Evolutionary conservation across 1,140 invertebrate species (phyloP).

Genomic region (Berghia stephanieae): DNA sequence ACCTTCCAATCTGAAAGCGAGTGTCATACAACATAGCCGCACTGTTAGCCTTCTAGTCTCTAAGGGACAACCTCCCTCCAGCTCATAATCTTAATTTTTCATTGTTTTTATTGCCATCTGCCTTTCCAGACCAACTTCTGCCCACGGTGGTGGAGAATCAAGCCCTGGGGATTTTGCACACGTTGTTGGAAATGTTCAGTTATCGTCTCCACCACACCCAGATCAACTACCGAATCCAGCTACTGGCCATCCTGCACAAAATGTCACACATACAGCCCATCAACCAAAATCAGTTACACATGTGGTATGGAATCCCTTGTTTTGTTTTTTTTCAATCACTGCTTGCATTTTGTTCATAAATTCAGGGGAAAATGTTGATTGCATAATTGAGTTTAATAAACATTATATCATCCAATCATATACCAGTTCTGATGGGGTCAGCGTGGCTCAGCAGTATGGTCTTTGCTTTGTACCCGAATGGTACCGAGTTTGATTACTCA

Average conservation of each 20-base stretch:
- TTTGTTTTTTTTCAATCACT: not conserved
- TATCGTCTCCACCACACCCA: conserved; percentile 96
- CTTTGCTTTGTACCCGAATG: no score
- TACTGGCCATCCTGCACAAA: conserved; percentile 87
- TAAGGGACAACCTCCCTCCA: no score
- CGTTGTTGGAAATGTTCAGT: conserved; percentile 94
- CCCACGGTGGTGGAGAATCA: conserved; percentile 91
- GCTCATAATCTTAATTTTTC: not conserved
- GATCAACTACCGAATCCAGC: conserved; percentile 90
- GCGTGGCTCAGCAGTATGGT: no score
- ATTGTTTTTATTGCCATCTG: not conserved
- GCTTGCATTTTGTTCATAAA: not conserved
- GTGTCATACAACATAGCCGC: no score
- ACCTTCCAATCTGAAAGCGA: no score
- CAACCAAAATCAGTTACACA: conserved; percentile 92
- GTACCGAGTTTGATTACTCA: no score
- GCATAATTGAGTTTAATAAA: not conserved
- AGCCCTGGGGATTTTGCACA: conserved; percentile 94
- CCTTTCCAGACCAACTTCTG: conserved; percentile 79
- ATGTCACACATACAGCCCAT: conserved; percentile 89
- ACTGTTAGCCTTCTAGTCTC: no score
- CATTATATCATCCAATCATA: not conserved
- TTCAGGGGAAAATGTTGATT: not conserved
- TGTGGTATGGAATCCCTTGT: conserved; percentile 74
- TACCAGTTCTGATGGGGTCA: no score